Evolutionary conservation across 2,797 vertebrate species (phyloP).

Genomic region (Halcyon badia): DNA sequence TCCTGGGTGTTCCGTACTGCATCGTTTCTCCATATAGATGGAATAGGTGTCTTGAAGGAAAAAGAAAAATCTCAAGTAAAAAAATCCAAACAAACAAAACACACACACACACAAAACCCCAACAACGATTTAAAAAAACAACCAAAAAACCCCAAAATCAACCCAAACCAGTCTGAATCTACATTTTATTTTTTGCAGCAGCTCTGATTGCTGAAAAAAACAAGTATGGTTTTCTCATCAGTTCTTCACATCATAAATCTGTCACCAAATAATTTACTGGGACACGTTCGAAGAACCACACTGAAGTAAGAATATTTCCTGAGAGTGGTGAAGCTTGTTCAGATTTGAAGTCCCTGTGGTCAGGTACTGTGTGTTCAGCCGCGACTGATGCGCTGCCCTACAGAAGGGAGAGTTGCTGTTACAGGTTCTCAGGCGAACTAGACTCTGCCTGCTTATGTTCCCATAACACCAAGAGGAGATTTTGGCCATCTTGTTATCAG

Average conservation of each 20-base stretch:
- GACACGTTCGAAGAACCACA: not conserved
- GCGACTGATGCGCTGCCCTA: rapidly evolving
- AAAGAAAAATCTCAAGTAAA: not conserved
- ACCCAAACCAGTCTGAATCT: not conserved
- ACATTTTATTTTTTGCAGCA: not conserved
- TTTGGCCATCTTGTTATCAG: not conserved
- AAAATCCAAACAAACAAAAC: not conserved
- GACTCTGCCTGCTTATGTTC: not conserved
- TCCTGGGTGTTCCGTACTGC: not conserved
- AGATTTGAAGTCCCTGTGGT: not conserved
- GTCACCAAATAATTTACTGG: not conserved
- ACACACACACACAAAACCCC: too few species aligned
- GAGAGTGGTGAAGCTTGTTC: not conserved
- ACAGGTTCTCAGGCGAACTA: not conserved
- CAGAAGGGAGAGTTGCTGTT: not conserved
- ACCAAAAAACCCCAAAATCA: not conserved
- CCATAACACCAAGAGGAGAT: not conserved
- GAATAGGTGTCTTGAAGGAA: not conserved
- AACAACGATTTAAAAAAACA: too few species aligned
- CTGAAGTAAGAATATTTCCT: not conserved
- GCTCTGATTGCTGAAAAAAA: not conserved
- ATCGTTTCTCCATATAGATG: not conserved
- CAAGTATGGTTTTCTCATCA: not conserved
- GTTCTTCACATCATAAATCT: not conserved
- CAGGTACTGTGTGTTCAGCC: not conserved